Conservation (phyloP, 2,888 invertebrate species). For the Epirrita christyi region DNA sequence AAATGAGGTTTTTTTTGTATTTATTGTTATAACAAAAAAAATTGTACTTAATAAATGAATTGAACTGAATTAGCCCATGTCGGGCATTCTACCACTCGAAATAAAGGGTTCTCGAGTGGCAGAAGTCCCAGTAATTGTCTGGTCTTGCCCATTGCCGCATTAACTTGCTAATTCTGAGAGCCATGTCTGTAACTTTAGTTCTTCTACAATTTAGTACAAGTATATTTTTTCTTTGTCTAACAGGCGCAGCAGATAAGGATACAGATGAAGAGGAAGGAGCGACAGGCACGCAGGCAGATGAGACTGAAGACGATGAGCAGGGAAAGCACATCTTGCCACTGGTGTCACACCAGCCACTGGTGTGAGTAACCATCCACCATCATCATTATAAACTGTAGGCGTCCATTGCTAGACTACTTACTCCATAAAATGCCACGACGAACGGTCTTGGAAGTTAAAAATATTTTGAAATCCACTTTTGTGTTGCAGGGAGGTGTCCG, state of each 20-base stretch:
- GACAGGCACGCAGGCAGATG: conserved; percentile 60
- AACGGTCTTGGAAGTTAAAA: neutral
- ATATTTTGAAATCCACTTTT: neutral
- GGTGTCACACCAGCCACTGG: conserved; percentile 60
- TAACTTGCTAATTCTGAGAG: neutral
- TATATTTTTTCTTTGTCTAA: neutral
- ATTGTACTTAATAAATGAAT: no score
- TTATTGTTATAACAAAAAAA: no score
- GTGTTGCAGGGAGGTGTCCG: conserved; percentile 91
- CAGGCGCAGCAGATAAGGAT: conserved; percentile 78
- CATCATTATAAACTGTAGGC: no score
- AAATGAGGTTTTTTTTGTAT: no score
- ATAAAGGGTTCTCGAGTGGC: no score
- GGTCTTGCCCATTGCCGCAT: no score
- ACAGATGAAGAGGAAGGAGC: conserved; percentile 78
- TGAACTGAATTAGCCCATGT: no score
- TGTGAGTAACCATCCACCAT: conserved; percentile 55
- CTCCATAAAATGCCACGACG: no score
- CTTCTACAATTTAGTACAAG: neutral
- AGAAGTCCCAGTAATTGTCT: no score
- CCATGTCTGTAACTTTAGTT: neutral
- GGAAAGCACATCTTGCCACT: conserved; percentile 74
- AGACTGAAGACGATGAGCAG: conserved; percentile 66
- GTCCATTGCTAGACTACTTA: no score
- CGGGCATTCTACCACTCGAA: no score